Conservation (phyloP, 2,797 vertebrate genomes). For the Furcifer pardalis region DNA sequence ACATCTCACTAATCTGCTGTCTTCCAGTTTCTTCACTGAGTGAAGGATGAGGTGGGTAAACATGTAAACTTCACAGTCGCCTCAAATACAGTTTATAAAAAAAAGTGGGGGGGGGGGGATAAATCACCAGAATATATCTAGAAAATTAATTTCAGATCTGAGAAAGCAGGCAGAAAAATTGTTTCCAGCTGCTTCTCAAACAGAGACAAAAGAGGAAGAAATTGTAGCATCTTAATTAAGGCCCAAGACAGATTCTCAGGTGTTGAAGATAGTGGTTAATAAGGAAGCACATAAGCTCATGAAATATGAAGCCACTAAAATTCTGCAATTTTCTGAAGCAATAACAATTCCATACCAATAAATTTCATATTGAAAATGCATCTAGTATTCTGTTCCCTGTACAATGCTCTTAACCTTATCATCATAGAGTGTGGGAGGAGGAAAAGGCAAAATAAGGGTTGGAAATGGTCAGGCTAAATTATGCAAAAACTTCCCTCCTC, state of each 20-base stretch:
- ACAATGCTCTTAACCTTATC: not conserved
- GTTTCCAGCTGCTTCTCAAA: conserved; percentile 21
- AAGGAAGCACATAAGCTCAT: conserved; percentile 17
- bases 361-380: not conserved
- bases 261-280: conserved; percentile 21
- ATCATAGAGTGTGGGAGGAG: not conserved
- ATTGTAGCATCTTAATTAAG: conserved; percentile 21
- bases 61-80: not conserved
- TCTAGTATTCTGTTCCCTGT: not conserved
- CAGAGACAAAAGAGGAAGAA: conserved; percentile 28
- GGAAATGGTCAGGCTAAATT: not conserved
- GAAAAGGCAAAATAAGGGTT: not conserved
- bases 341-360: not conserved
- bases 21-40: not conserved
- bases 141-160: conserved; percentile 16
- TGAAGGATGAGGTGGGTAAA: not conserved
- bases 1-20: not conserved
- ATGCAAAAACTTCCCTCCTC: not conserved
- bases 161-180: conserved; percentile 24
- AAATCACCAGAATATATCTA: not conserved
- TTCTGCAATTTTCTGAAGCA: not conserved
- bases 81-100: not conserved
- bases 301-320: not conserved
- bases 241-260: conserved; percentile 11
- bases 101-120: no score